A percentile compares a stretch with the other conserved stretches of the same genome.
phyloP scores from a whole-genome alignment of 2,113 vertebrate genomes.

The Meleagris gallopavo region DNA sequence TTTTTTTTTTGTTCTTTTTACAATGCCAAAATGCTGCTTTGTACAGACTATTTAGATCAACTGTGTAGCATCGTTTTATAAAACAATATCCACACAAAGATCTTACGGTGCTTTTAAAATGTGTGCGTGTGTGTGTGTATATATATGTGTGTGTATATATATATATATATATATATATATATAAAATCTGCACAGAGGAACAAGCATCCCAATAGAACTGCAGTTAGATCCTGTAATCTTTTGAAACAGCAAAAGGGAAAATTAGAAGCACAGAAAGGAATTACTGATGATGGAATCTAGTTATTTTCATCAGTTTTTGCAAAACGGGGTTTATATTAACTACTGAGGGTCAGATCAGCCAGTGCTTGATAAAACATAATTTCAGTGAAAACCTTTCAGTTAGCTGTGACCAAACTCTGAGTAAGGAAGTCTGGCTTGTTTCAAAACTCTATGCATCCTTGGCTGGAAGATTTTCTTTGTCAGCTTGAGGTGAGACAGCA shows the following conservation, averaged over 20 bases:
- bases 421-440: neutral
- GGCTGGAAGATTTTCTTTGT: neutral
- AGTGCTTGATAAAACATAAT: neutral
- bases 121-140: too few species aligned
- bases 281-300: neutral
- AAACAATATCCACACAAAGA: neutral
- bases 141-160: too few species aligned
- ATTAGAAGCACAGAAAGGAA: neutral
- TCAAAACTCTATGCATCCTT: slow-evolving; percentile 1
- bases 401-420: neutral
- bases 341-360: neutral
- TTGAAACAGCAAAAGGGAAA: neutral
- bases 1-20: neutral
- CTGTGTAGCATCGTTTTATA: neutral
- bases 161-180: too few species aligned
- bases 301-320: neutral
- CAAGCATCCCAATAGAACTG: neutral
- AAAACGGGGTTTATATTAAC: neutral
- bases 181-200: too few species aligned
- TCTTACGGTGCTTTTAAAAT: neutral
- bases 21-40: neutral
- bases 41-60: neutral
- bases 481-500: neutral
- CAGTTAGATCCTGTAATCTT: neutral
- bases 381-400: neutral